A percentile compares a stretch with the other conserved stretches of the same genome.
Conservation (phyloP, 2,888 invertebrate genomes). For the Lochmaea capreae region DNA sequence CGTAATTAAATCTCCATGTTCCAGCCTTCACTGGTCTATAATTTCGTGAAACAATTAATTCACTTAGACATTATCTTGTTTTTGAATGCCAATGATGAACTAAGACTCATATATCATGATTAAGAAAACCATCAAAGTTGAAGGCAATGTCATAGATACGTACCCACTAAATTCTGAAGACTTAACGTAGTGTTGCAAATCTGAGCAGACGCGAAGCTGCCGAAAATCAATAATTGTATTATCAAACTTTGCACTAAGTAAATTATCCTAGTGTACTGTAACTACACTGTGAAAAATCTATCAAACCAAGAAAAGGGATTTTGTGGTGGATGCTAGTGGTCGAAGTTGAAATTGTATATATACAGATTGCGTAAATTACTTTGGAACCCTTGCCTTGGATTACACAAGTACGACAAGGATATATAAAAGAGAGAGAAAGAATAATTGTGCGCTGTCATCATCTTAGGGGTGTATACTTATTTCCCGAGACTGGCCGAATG, state of each 20-base stretch:
- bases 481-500: too few species aligned
- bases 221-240: constrained; percentile 31
- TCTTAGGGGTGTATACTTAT: too few species aligned
- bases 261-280: constrained; percentile 3
- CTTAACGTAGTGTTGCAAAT: constrained; percentile 15
- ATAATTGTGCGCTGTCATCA: too few species aligned
- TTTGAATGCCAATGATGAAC: not conserved
- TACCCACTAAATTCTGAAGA: not conserved
- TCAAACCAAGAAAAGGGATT: not conserved
- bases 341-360: too few species aligned
- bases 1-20: too few species aligned
- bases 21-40: too few species aligned
- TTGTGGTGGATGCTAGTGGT: not conserved
- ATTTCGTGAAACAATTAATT: too few species aligned
- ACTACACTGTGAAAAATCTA: not conserved
- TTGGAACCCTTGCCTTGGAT: too few species aligned
- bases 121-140: not conserved
- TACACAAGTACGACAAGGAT: too few species aligned
- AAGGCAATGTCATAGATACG: not conserved
- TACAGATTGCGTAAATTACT: too few species aligned
- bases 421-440: too few species aligned
- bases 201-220: constrained; percentile 19
- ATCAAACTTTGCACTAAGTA: constrained; percentile 27
- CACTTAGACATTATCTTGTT: too few species aligned
- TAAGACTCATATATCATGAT: not conserved